Evolutionary conservation across 2,888 invertebrate genomes (phyloP).

Genomic region (Calameuta filiformis): DNA sequence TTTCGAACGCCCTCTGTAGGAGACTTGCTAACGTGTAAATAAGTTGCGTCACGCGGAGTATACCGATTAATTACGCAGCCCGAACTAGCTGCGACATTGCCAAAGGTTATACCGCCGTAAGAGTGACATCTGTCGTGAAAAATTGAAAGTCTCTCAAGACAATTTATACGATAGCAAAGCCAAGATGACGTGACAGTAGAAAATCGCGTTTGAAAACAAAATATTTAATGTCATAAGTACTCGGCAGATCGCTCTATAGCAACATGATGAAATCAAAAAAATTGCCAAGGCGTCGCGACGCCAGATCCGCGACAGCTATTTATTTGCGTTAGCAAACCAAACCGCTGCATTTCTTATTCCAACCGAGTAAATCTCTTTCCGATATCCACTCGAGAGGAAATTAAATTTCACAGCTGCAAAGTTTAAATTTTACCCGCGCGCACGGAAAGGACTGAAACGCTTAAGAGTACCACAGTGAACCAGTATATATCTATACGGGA

Average conservation of each 20-base stretch:
- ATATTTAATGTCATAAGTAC: neutral
- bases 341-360: neutral
- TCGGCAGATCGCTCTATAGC: too few relatives aligned
- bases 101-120: neutral
- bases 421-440: neutral
- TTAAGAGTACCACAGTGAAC: too few relatives aligned
- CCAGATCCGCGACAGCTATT: neutral
- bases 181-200: too few relatives aligned
- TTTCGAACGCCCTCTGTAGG: neutral
- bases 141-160: neutral
- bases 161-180: neutral
- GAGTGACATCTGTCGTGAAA: neutral
- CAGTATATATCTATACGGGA: neutral
- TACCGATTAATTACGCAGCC: neutral
- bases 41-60: neutral
- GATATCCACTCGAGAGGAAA: conserved; percentile 42
- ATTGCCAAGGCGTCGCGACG: neutral
- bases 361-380: conserved; percentile 43
- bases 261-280: neutral
- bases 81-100: neutral
- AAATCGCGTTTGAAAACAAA: neutral
- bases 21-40: neutral
- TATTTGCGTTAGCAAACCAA: neutral
- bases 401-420: conserved; percentile 33
- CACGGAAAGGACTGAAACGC: neutral